A percentile compares a stretch with the other conserved stretches of the same genome.
These are phyloP conservation scores for Ephestia elutella DNA, from an alignment of 1,140 invertebrate genomes.

Conservation along the genomic window DNA sequence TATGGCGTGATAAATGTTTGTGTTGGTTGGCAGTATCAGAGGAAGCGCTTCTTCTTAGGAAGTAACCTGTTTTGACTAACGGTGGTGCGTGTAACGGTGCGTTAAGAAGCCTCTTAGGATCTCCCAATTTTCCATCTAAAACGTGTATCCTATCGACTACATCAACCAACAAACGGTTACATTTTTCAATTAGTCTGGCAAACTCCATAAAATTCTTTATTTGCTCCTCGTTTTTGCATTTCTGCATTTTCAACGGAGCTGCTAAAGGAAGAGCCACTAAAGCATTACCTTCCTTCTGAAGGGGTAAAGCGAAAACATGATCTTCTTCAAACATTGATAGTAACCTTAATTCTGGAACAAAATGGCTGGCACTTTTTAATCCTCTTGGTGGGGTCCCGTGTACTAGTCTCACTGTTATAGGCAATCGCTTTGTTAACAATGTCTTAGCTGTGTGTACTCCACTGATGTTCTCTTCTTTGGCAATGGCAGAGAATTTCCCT, in stretches of 20 bases:
- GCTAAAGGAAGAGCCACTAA: conserved; percentile 88
- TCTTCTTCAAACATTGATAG: conserved; percentile 90
- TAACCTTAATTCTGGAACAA: conserved; percentile 88
- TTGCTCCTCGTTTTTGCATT: conserved; percentile 87
- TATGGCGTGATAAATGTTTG: conserved; percentile 66
- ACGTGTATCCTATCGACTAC: conserved; percentile 89
- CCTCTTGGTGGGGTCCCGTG: conserved; percentile 89
- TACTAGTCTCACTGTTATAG: conserved; percentile 91
- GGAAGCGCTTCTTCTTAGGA: conserved; percentile 81
- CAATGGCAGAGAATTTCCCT: conserved; percentile 92
- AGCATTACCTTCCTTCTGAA: conserved; percentile 85
- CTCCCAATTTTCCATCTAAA: conserved; percentile 84
- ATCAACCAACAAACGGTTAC: conserved; percentile 84
- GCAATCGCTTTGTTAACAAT: conserved; percentile 89
- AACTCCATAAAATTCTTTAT: conserved; percentile 87
- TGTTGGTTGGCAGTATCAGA: conserved; percentile 81
- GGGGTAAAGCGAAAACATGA: conserved; percentile 87
- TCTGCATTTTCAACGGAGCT: conserved; percentile 88
- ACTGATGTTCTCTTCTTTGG: conserved; percentile 93
- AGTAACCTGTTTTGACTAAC: conserved; percentile 76
- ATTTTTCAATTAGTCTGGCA: conserved; percentile 85
- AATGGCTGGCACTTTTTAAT: conserved; percentile 84
- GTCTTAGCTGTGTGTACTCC: conserved; percentile 92
- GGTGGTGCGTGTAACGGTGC: conserved; percentile 70
- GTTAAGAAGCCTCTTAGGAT: conserved; percentile 75